Base-by-base conservation (phyloP, 2,113 vertebrate genomes). In the Pelmatolapia mariae region DNA sequence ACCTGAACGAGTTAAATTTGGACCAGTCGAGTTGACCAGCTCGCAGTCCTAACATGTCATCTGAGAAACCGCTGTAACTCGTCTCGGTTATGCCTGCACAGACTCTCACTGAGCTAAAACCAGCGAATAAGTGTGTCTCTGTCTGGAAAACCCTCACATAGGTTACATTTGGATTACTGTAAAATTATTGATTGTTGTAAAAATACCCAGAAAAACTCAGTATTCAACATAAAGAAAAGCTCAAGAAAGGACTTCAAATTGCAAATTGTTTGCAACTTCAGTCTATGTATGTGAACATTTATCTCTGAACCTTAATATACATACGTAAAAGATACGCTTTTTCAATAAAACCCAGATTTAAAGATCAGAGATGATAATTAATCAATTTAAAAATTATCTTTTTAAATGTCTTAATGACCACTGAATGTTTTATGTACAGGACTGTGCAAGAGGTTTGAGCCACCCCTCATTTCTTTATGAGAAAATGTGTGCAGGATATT, bases 1-100 rank as follows among this genome's bases (percentile, higher is more conserved):
- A 47, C 71, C 10, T 78, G 16, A 50, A 50, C 24, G 1, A 2
- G 4, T 4, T 0, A 50, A 4, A 50, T 0, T 12, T 29, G 24
- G 43, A 29, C 24, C 38, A 3, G 12, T 71, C 2, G 22, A 26
- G 22, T 16, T 45, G n/a, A 73, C 8, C 24, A 12, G 71, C 43
- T 50, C 10, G 10, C 43, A 76, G 71, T 50, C 71, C 10, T n/a
- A 78, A 50, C 43, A 8, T 12, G 16, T 47, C 40, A 3, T 0
- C 5, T 26, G 38, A 9, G 22, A 45, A 73, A 16, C 2, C 12
- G 1, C 9, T 18, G 68, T 2, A 2, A 18, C 24, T 47, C 9
- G 0, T 18, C 40, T 19, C 9, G 1, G 24, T 47, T 47, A 76
- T 5, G 4, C 11, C 24, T 31, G 40, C 24, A 19, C 15, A 1